Base-by-base conservation (phyloP, 2,888 invertebrate species). In the Amiota minor region DNA sequence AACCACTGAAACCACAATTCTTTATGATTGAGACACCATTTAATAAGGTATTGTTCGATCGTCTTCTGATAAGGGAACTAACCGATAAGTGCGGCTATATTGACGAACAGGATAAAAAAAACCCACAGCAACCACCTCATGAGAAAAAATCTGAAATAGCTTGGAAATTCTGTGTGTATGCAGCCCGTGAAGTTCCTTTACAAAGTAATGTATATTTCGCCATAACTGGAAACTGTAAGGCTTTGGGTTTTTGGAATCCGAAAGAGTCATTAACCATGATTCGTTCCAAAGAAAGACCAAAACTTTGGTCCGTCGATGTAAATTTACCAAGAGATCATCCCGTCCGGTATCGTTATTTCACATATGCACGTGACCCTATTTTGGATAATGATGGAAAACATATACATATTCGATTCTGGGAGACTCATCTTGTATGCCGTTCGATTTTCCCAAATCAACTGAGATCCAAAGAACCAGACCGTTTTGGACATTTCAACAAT, bases 391-490 rank as follows among this genome's bases (percentile, higher is more conserved):
- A 46, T 69, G 64, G 62, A 46, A 74, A 68, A 18, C n/a, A 23
- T 12, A 56, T 45, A 16, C 46, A 70, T 47, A 3, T 70, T 8
- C 59, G 93, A n/a, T 91, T 91, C 76, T 96, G 95, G 96, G 96
- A 96, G 89, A 94, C 95, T 0, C 92, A 89, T 93, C 10, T 91
- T 94, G 74, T 92, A 95, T 16, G 91, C 93, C n/a, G 91, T 91
- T 75, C 96, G 95, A 96, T 96, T 96, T 89, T 94, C 95, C 0
- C 53, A 2, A 8, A 68, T 53, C 50, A 92, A 93, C 86, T 88
- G 94, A 76, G 90, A 90, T 23, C n/a, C 8, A 67, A 93, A 95
- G 56, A 90, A 96, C 78, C 90, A 73, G 9, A 10, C 72, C 89
- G 88, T 69, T 77, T 86, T 88, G 74, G 86, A 87, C 75, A 86